Evolutionary conservation across 2,113 vertebrate genomes (phyloP), one percentile per base, ranked within the genome.

Genomic region (Myrmecophaga tridactyla): DNA sequence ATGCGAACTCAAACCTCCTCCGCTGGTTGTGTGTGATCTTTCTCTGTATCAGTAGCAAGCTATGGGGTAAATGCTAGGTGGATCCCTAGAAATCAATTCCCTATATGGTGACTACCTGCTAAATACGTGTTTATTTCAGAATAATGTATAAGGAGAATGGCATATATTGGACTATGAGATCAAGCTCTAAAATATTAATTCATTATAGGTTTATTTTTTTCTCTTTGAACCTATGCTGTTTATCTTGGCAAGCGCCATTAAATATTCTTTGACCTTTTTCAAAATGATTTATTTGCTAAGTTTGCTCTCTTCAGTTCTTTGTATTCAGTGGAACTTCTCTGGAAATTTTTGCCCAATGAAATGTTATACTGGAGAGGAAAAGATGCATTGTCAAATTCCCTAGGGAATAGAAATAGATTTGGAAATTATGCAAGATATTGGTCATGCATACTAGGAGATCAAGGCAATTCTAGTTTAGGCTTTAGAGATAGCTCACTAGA

Each of bases 251-350:
- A 95, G 41, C 17, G 87, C 48, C 91, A 69, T 94, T 95, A 95
- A 94, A 94, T 81, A 91, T 93, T 43, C 80, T 93, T 92, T 97
- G 89, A 96, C 95, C 78, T 97, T 97, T 96, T 91, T 83, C 48
- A 94, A 87, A 86, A 39, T 76, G 34, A 29, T 84, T 93, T 95
- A 77, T 95, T 94, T 97, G 85, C 89, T 81, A 85, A 76, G 70
- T 92, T 95, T 95, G 29, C 53, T 90, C 58, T 97, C 46, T 70
- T 87, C 20, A 76, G 17, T 95, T 93, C 86, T 93, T 92, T 89
- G 34, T 73, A 77, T 94, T 91, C 76, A 14, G 8, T 83, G 18
- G 67, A 91, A 83, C n/a, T 75, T 90, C 69, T 96, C 86, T 82
- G 70, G 86, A 94, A 92, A 92, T n/a, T 83, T 92, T 92, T 23